Conservation (phyloP, 2,113 vertebrate species). For the Triplophysa rosa region DNA sequence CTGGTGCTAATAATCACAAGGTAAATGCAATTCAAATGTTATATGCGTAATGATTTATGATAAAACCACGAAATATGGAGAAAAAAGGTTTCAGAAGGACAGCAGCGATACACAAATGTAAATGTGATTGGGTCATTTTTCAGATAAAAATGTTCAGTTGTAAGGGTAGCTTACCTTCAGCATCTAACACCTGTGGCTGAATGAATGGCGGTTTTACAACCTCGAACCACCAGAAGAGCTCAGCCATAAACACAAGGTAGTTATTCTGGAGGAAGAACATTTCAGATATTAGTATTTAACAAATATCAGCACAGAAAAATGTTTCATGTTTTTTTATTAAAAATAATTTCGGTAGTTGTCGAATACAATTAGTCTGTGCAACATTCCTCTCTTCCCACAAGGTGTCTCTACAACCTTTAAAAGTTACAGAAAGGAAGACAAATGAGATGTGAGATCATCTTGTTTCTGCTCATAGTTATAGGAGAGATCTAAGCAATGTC, state of each 20-base stretch:
- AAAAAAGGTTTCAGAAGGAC: too few species aligned
- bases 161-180: constrained; percentile 70
- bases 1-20: constrained; percentile 62
- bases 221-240: constrained; percentile 98
- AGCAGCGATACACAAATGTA: neutral
- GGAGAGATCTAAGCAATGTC: too few species aligned
- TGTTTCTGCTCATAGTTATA: too few species aligned
- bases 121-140: neutral
- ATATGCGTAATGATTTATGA: too few species aligned
- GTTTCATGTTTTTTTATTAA: neutral
- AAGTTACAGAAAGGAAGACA: neutral
- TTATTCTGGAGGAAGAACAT: constrained; percentile 80
- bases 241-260: constrained; percentile 97
- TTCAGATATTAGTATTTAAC: too few species aligned
- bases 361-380: constrained; percentile 3
- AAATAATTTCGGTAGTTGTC: neutral
- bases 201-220: constrained; percentile 95
- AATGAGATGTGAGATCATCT: too few species aligned
- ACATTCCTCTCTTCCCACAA: constrained; percentile 58
- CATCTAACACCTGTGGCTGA: constrained; percentile 79
- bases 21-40: neutral
- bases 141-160: neutral
- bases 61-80: too few species aligned
- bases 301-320: neutral
- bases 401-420: constrained; percentile 58